Percentiles rank a stretch among this genome's conserved stretches.
phyloP scores from a whole-genome alignment of 30 jellyfish, hydroid and myxozoan genomes.

The Hydra vulgaris region DNA sequence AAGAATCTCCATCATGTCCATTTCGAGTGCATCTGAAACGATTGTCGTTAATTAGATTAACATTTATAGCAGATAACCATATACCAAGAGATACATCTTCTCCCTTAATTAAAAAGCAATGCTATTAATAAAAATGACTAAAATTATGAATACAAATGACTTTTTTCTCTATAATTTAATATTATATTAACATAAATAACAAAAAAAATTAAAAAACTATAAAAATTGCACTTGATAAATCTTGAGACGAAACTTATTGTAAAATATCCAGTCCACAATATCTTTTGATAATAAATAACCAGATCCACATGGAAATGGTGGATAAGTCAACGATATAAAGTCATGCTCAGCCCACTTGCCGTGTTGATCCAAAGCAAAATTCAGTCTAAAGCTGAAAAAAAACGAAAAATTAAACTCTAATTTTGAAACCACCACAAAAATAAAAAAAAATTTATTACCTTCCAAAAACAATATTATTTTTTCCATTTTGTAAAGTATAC shows the following conservation, averaged over 20 bases:
- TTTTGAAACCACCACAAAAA: not conserved
- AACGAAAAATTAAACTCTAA: too few species aligned
- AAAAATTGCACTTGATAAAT: conserved; percentile 42
- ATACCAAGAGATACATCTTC: conserved; percentile 90
- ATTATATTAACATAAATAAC: not conserved
- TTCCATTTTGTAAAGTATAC: not conserved
- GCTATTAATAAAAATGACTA: too few species aligned
- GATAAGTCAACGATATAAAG: conserved; percentile 47
- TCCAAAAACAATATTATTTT: conserved; percentile 17
- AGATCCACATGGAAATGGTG: conserved; percentile 97
- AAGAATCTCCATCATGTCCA: not conserved
- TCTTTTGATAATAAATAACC: conserved; percentile 57
- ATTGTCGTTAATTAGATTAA: not conserved
- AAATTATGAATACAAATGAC: too few species aligned
- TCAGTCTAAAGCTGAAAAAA: conserved; percentile 44
- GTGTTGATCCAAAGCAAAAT: conserved; percentile 70
- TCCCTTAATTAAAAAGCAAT: conserved; percentile 38
- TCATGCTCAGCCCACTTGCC: conserved; percentile 91
- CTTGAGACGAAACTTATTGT: conserved; percentile 32
- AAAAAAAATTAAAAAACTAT: not conserved
- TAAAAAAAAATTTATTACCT: not conserved
- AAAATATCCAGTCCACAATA: conserved; percentile 60
- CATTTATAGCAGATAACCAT: conserved; percentile 61
- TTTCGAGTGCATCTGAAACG: conserved; percentile 12
- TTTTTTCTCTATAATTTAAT: too few species aligned